Base-by-base conservation (phyloP, 2,113 vertebrate species). In the Brachypodius melanocephalos region DNA sequence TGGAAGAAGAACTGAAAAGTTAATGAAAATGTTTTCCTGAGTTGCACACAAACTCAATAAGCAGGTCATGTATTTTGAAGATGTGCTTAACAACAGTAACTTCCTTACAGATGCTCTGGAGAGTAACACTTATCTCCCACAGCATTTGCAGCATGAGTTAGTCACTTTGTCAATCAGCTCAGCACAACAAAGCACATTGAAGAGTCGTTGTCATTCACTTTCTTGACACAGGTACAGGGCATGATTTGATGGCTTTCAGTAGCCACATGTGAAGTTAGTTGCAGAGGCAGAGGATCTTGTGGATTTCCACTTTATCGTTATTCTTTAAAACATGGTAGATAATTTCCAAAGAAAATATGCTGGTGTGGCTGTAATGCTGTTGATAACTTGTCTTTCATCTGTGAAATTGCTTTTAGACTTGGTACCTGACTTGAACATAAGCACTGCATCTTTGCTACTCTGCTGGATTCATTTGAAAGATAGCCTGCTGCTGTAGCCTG, bases 341-440 rank as follows among this genome's bases (percentile, higher is more conserved):
- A 48, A 95, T 96, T 97, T 95, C 69, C 34, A 91, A 90, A 91
- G 85, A 95, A 89, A 93, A 55, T 79, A 91, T 22, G 5, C 49
- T 46, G 75, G 21, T 51, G 40, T 52, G 91, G 63, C 78, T 92
- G 52, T 89, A 95, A 77, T 15, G 48, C 42, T 91, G 65, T 85
- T 92, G 90, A 95, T 94, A 97, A 95, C 62, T 90, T 95, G 43
- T 68, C 57, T 97, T 88, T 95, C 92, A 68, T 86, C 65, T 97
- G 69, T 96, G 61, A 73, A 97, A 95, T 97, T 32, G 6, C 36
- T 96, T 97, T 86, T 95, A 79, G 93, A 77, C 40, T 92, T 93
- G 51, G n/a, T 91, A 73, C 31, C 24, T 93, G 28, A 55, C 45
- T 91, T 88, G 93, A 95, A 77, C 66, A 24, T 72, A 12, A 93